Percentiles rank a stretch among this genome's conserved stretches.
Evolutionary conservation across 2,113 vertebrate species (phyloP).

Genomic region (Chamaea fasciata): DNA sequence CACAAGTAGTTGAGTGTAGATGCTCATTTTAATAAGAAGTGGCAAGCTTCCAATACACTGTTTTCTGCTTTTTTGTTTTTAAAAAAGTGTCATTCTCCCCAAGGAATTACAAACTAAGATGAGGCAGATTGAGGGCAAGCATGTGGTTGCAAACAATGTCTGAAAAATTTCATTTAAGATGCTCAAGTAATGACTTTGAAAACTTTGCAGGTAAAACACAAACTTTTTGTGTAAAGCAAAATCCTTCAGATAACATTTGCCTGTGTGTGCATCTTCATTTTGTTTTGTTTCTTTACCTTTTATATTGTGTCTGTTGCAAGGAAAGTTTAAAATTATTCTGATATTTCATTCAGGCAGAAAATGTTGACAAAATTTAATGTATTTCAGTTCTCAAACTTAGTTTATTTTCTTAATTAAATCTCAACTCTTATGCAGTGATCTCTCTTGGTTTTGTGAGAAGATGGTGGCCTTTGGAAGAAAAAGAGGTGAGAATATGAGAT

Average conservation of each 20-base stretch:
- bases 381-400: neutral
- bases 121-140: slow-evolving; percentile 39
- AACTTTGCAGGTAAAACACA: slow-evolving; percentile 22
- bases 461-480: neutral
- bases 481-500: neutral
- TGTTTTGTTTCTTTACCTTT: neutral
- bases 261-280: neutral
- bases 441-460: neutral
- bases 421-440: neutral
- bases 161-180: slow-evolving; percentile 39
- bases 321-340: neutral
- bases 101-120: slow-evolving; percentile 8
- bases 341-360: neutral
- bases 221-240: neutral
- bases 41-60: slow-evolving; percentile 15
- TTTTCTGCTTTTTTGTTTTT: neutral
- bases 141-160: neutral
- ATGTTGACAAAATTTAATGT: neutral
- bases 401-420: neutral
- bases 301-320: neutral
- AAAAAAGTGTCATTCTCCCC: neutral
- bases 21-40: slow-evolving; percentile 34
- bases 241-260: neutral
- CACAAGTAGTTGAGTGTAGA: neutral
- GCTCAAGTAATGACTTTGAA: slow-evolving; percentile 47